Evolutionary conservation across 2,797 vertebrate genomes (phyloP), one percentile per base, ranked within the genome.

Genomic region (Poecile montanus): DNA sequence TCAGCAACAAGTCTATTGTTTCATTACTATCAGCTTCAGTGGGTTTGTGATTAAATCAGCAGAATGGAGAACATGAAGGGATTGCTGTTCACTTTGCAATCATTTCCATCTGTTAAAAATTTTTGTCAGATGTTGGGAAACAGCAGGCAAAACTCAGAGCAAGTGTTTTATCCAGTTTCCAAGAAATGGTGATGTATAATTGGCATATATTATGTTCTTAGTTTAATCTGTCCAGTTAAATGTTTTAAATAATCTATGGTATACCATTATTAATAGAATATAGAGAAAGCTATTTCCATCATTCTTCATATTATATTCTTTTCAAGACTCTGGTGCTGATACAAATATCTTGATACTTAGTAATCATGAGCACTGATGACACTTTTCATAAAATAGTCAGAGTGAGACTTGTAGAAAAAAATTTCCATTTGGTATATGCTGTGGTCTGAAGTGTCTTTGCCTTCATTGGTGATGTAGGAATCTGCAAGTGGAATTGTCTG

Each of bases 61-160:
- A 96, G 91, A 96, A 89, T 94, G 67, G 95, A 96, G 95, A 96
- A 93, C 93, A 95, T 96, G 96, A 97, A 97, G 96, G 66, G 63
- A 95, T 65, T 95, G 85, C 95, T 97, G 79, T 96, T 97, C 94
- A 95, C 71, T 96, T 97, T 96, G 73, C 91, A 95, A 90, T 97
- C 81, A 97, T 94, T 97, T 97, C 97, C 97, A 97, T 97, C 92
- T 97, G 97, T 96, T 98, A 96, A 14, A 92, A 97, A 97, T 98
- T 97, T 96, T 96, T 97, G 96, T 98, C 97, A 98, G 96, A 98
- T 98, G 95, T 97, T 96, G 89, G 57, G 57, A 95, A 97, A 94
- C 78, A 95, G 77, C 89, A 95, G 89, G 62, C 87, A 95, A 94
- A 96, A 90, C 78, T 95, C 90, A 93, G 94, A 94, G 56, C 78